Conservation (phyloP, 64 coral and sea anemone genomes). For the Porites lutea region DNA sequence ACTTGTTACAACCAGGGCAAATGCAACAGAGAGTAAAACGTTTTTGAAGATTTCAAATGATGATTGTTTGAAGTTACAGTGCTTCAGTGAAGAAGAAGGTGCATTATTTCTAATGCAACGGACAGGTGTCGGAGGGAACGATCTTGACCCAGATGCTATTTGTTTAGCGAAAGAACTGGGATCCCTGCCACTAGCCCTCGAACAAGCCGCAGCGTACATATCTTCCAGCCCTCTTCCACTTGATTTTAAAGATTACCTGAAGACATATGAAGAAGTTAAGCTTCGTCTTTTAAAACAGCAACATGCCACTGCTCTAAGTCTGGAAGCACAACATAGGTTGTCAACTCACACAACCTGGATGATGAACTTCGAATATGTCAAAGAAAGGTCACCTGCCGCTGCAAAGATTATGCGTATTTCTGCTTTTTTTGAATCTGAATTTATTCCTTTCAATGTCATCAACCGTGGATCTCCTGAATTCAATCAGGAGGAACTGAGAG, state of each 20-base stretch:
- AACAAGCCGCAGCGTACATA: no score
- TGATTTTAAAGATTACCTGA: constrained; percentile 29
- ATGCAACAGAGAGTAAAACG: no score
- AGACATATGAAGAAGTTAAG: constrained; percentile 1
- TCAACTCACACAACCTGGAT: constrained; percentile 55
- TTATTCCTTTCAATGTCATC: constrained; percentile 48
- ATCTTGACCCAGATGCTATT: no score
- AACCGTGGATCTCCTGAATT: constrained; percentile 51
- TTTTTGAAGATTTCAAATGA: no score
- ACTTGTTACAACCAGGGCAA: no score
- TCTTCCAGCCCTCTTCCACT: constrained; percentile 12
- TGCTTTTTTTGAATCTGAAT: constrained; percentile 45
- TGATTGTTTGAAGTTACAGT: no score
- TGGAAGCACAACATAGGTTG: constrained; percentile 38
- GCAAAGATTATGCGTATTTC: constrained; percentile 58
- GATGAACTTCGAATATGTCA: constrained; percentile 55
- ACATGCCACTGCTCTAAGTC: neutral
- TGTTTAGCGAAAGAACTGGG: no score
- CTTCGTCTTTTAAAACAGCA: constrained; percentile 1
- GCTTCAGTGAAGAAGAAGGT: no score
- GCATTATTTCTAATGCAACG: no score
- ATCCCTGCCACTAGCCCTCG: no score
- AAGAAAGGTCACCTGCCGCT: constrained; percentile 26
- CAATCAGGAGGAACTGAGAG: constrained; percentile 19
- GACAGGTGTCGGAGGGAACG: no score